Evolutionary conservation across 2,888 invertebrate species (phyloP).

Genomic region (Hololepta plana): DNA sequence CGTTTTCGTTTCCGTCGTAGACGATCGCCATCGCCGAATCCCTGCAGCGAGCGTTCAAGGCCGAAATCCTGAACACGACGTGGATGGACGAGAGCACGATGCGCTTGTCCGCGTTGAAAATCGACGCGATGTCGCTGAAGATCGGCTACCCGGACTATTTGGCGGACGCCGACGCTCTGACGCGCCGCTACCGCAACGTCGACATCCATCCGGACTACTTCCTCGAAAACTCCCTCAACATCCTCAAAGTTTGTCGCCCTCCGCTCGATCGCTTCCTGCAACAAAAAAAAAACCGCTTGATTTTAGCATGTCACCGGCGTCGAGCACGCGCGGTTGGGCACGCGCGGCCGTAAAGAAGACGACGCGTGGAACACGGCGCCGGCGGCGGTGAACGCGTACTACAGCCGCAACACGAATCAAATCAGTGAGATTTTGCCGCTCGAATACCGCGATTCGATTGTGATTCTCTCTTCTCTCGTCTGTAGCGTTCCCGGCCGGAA

Average conservation of each 20-base stretch:
- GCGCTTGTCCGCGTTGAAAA: constrained; percentile 63
- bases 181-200: constrained; percentile 66
- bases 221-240: constrained; percentile 66
- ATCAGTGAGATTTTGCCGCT: constrained; percentile 56
- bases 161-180: constrained; percentile 46
- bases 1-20: no score
- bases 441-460: no score
- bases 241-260: no score
- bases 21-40: constrained; percentile 76
- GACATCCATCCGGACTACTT: constrained; percentile 53
- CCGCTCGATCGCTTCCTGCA: no score
- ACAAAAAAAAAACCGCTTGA: neutral
- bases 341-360: constrained; percentile 59
- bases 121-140: constrained; percentile 65
- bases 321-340: constrained; percentile 52
- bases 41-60: constrained; percentile 66
- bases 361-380: constrained; percentile 71
- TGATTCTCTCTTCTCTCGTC: no score
- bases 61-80: constrained; percentile 54
- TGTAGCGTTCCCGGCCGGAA: constrained; percentile 80
- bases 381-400: constrained; percentile 89
- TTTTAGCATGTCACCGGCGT: constrained; percentile 43
- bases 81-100: constrained; percentile 84
- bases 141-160: constrained; percentile 92
- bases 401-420: constrained; percentile 87